phyloP scores from a whole-genome alignment of 2,113 vertebrate genomes.

The Mastomys natalensis region DNA sequence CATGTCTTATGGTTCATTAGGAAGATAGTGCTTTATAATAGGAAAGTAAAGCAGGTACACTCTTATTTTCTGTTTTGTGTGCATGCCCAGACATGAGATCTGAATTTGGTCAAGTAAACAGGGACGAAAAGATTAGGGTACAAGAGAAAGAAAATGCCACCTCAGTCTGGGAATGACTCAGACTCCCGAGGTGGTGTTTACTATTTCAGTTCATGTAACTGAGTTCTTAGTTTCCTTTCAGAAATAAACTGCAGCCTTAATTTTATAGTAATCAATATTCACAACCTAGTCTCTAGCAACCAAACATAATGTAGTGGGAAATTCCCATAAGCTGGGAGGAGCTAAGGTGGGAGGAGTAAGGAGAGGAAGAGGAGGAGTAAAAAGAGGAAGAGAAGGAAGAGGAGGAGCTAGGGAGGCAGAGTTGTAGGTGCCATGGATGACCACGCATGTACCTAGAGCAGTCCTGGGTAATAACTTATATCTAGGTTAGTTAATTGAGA shows the following conservation, averaged over 20 bases:
- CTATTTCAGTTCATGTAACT: constrained; percentile 36
- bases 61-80: constrained; percentile 63
- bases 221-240: constrained; percentile 50
- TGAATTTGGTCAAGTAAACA: constrained; percentile 11
- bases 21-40: neutral
- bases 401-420: no score
- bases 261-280: constrained; percentile 70
- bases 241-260: constrained; percentile 62
- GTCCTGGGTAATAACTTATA: no score
- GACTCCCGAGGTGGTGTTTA: constrained; percentile 49
- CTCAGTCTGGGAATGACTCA: constrained; percentile 56
- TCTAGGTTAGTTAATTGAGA: no score
- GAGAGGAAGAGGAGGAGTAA: no score
- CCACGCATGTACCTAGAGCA: no score
- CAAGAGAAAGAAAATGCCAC: constrained; percentile 42
- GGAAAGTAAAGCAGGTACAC: neutral
- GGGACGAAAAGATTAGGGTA: constrained; percentile 20
- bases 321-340: no score
- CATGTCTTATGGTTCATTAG: neutral
- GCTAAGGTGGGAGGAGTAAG: no score
- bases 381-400: no score
- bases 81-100: constrained; percentile 45
- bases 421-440: no score
- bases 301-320: constrained; percentile 7
- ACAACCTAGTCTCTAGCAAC: constrained; percentile 30